Evolutionary conservation across 2,113 vertebrate genomes (phyloP), one percentile per base, ranked within the genome.

Genomic region (Microcebus murinus): DNA sequence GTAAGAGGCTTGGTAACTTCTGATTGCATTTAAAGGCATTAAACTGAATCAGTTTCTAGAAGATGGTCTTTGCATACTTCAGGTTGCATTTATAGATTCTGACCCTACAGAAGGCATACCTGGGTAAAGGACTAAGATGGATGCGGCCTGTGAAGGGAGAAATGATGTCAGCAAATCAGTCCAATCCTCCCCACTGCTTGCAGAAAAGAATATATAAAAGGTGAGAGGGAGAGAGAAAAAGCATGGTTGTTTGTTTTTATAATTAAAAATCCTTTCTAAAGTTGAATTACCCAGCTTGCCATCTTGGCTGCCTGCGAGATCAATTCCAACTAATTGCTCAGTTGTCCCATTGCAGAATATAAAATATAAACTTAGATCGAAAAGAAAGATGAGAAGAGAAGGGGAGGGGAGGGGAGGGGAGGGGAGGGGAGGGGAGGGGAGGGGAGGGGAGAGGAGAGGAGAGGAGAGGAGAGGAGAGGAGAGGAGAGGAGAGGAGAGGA

Each of bases 11-110:
- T 97, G 65, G 63, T 95, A 2, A 87, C 25, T 55, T 88, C 93
- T 97, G 96, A 97, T 97, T 97, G 97, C 93, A 96, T 96, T 97
- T 97, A 98, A 98, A 85, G 67, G 31, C 96, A 90, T 98, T 94
- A 93, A 96, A 96, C 45, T 8, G 88, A 97, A 97, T 97, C 74
- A 25, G 96, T 83, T 97, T 96, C 91, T 97, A 89, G 94, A 96
- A 98, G 97, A 95, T 73, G 4, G 67, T 34, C 83, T 97, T 71
- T 86, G 39, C 73, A 96, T 70, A 83, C n/a, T 3, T 8, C 42
- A 68, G 81, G 90, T 42, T 90, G 48, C 90, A 77, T 82, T 94
- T 81, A 87, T 34, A 83, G 89, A 97, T 74, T 86, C 48, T 5
- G 10, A 36, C 48, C 57, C 81, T 61, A 87, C n/a, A 15, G 27